Percentiles rank a stretch among this genome's conserved stretches.
Evolutionary conservation across 2,797 vertebrate genomes (phyloP).

Genomic region (Tarsius wallacei): DNA sequence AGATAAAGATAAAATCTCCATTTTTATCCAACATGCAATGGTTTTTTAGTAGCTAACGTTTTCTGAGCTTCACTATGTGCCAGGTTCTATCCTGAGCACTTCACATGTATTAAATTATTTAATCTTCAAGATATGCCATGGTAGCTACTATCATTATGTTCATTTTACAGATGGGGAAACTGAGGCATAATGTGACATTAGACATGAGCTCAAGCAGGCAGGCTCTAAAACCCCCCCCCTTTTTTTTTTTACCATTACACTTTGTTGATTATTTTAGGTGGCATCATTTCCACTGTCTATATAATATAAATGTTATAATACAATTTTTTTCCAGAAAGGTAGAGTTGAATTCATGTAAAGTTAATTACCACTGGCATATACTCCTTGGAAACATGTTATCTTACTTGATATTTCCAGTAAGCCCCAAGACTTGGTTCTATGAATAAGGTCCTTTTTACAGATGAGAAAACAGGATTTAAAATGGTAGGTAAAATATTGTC

Average conservation of each 20-base stretch:
- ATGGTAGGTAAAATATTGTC: too few relatives aligned
- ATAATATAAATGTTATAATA: neutral
- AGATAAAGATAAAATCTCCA: neutral
- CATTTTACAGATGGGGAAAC: neutral
- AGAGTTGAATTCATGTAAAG: neutral
- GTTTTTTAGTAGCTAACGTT: neutral
- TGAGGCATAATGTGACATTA: neutral
- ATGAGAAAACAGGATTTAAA: neutral
- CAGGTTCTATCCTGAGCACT: neutral
- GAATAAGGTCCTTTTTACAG: neutral
- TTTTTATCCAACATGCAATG: neutral
- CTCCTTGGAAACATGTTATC: neutral
- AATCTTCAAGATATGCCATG: neutral
- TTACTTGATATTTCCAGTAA: neutral
- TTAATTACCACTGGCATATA: neutral
- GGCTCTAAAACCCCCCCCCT: rapidly evolving
- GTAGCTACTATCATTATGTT: neutral
- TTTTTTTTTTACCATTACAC: neutral
- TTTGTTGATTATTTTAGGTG: neutral
- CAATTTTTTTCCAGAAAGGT: neutral
- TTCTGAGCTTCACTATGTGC: neutral
- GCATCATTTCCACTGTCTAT: neutral
- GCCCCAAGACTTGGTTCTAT: neutral
- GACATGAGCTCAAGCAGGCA: neutral
- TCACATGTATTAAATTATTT: neutral